Evolutionary conservation across 1,140 invertebrate genomes (phyloP).

Genomic region (Pantala flavescens): DNA sequence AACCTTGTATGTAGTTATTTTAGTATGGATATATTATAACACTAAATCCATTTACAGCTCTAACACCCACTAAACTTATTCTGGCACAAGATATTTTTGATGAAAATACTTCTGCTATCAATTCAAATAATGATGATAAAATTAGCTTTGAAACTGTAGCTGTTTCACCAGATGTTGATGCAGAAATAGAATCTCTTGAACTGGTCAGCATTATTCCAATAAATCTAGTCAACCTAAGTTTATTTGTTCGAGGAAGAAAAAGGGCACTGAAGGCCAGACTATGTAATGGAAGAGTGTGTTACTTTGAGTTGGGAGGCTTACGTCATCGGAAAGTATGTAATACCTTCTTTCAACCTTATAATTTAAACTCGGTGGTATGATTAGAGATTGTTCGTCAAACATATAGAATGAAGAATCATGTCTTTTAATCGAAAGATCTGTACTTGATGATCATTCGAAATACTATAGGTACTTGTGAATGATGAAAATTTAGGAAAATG

Average conservation of each 20-base stretch:
- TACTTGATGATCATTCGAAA: too few species aligned
- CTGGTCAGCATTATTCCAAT: constrained; percentile 46
- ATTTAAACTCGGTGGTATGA: too few species aligned
- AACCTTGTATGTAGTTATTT: too few species aligned
- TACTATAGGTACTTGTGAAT: too few species aligned
- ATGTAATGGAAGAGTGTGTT: constrained; percentile 33
- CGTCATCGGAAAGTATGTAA: constrained; percentile 34
- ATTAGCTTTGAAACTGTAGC: too few species aligned
- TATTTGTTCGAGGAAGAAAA: constrained; percentile 41
- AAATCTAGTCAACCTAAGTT: constrained; percentile 41
- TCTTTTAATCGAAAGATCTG: too few species aligned
- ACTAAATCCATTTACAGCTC: constrained; percentile 28
- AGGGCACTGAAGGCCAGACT: constrained; percentile 46
- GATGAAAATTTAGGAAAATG: too few species aligned
- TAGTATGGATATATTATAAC: too few species aligned
- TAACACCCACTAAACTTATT: constrained; percentile 45
- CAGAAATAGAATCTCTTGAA: constrained; percentile 44
- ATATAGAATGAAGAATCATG: too few species aligned
- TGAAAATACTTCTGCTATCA: too few species aligned
- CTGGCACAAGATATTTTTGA: constrained; percentile 40
- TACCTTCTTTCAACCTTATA: too few species aligned
- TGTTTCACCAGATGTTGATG: constrained; percentile 33
- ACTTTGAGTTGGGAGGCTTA: constrained; percentile 39
- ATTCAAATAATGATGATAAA: constrained; percentile 15
- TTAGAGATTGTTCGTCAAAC: too few species aligned